Percentiles rank a stretch among this genome's conserved stretches.
Conservation (phyloP, 2,888 invertebrate genomes). For the Agrochola lota region DNA sequence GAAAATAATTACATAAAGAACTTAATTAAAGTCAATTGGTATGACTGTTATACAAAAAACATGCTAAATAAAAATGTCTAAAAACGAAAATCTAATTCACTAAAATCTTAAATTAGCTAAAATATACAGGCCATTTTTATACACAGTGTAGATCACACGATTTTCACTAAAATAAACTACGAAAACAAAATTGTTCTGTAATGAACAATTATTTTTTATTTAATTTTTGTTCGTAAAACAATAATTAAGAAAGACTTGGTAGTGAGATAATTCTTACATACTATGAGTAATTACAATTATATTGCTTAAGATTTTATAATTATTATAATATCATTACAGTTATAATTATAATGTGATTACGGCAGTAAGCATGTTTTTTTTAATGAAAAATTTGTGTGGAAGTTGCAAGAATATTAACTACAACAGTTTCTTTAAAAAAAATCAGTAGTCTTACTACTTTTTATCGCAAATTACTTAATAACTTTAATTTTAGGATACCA, state of each 20-base stretch:
- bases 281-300: slow-evolving; percentile 81
- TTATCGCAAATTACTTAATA: slow-evolving; percentile 28
- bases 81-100: slow-evolving; percentile 67
- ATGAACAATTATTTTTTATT: slow-evolving; percentile 50
- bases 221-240: slow-evolving; percentile 55
- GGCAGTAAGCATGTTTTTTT: slow-evolving; percentile 71
- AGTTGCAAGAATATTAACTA: slow-evolving; percentile 63
- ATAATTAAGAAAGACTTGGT: slow-evolving; percentile 73
- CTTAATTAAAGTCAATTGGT: slow-evolving; percentile 76
- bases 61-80: slow-evolving; percentile 69
- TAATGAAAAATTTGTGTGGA: slow-evolving; percentile 54
- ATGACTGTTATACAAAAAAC: slow-evolving; percentile 73
- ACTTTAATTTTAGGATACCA: slow-evolving; percentile 36
- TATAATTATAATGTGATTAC: slow-evolving; percentile 71
- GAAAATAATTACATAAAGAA: slow-evolving; percentile 76
- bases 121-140: slow-evolving; percentile 86
- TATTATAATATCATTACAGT: slow-evolving; percentile 72
- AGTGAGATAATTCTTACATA: slow-evolving; percentile 70
- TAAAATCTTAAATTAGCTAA: slow-evolving; percentile 77
- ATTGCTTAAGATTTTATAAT: slow-evolving; percentile 83
- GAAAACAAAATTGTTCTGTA: slow-evolving; percentile 54
- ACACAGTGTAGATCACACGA: slow-evolving; percentile 80
- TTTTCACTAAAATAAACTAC: slow-evolving; percentile 68
- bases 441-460: slow-evolving; percentile 57
- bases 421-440: slow-evolving; percentile 31